Base-by-base conservation (phyloP, 1,140 invertebrate species). In the Caenorhabditis brenneri region DNA sequence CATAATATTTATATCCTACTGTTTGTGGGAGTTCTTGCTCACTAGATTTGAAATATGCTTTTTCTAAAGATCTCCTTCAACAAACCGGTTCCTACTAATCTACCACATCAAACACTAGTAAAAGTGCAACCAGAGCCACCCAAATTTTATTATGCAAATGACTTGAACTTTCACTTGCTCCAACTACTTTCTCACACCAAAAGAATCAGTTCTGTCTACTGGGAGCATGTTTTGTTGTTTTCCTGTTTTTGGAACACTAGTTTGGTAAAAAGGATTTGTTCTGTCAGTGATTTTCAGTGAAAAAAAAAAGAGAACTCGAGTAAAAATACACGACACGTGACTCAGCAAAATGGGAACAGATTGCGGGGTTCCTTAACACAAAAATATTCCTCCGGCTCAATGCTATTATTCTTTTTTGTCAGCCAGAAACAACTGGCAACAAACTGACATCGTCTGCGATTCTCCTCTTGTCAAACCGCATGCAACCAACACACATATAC, bases 401-500 rank as follows among this genome's bases (percentile, higher is more conserved):
- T 65, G 58, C 27, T n/a, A 74, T 74, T 74, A 24, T 42, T 74
- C 36, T 74, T 42, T 74, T 74, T 74, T 46, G 65, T 42, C 65
- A 74, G 33, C 65, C 16, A 6, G 36, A 22, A 42, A 42, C 33
- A 74, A 42, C 65, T 74, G 36, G 65, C 65, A 74, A 74, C 65
- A 42, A 22, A 74, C 58, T 65, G 58, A 36, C 58, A 36, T 36
- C 15, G 29, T 74, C 65, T 42, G 33, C 36, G 22, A 24, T 74
- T 39, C n/a, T 46, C 46, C 65, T 74, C 65, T 74, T 74, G 65
- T 74, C 65, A 65, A 65, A 65, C 31, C 58, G 24, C 58, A 74
- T 74, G 65, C 65, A 74, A 74, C 22, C 12, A 42, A 42, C 39
- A 42, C 39, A 42, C 39, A 27, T 6, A 58, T 53, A 53, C 49